Evolutionary conservation across 1,140 invertebrate species (phyloP), one percentile per base, ranked within the genome.

Genomic region (Trachelipus rathkii): DNA sequence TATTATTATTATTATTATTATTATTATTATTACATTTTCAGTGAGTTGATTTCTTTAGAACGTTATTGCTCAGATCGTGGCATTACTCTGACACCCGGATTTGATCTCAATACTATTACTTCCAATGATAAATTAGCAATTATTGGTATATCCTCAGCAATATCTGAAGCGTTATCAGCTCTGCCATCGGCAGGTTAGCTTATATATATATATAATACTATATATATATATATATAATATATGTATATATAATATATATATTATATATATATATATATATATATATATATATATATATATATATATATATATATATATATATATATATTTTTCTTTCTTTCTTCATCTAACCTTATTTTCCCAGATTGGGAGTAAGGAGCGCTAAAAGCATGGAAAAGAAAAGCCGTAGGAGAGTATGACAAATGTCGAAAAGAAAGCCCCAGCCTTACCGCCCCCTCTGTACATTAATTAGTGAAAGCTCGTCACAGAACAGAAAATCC

Each of bases 1-100:
- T n/a, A n/a, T n/a, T n/a, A n/a, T 33, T 33, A 33, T 33, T 33
- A 33, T 33, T 33, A 33, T 33, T 33, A 33, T 33, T 33, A 33
- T 33, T 33, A 33, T 33, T 33, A 33, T 33, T 33, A 3, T 33
- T 33, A 33, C 6, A 33, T 3, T 15, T 60, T 7, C 82, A 88
- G 88, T 78, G 89, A 90, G 82, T 86, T 91, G 82, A 85, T 90
- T 13, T 88, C 89, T 6, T 83, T 91, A n/a, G 89, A 89, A 80
- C 85, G 88, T 46, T 89, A 89, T 83, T 90, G 89, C 85, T 85
- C 84, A 81, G 87, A 87, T 73, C 83, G 85, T 67, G 86, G 85
- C 75, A 84, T 87, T 73, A 85, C 86, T 80, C 83, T 91, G 71
- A 84, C 90, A 13, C 90, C 89, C 72, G 89, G 89, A 0, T 79